These are phyloP conservation scores for Silurus lanzhouensis DNA, from an alignment of 2,797 vertebrate genomes.

Conservation along the genomic window DNA sequence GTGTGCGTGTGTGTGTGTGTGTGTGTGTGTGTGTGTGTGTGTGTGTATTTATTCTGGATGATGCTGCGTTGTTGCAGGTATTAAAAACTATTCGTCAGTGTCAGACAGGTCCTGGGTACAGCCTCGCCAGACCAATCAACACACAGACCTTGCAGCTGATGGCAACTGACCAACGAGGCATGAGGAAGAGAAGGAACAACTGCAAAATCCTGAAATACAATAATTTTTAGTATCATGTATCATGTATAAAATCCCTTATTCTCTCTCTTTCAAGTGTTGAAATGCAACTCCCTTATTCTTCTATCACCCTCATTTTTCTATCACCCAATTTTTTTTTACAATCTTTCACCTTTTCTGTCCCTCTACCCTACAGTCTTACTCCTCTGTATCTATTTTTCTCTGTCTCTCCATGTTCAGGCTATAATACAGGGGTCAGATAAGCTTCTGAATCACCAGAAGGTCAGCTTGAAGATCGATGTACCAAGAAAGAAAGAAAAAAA, in stretches of 20 bases:
- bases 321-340: conserved; percentile 42
- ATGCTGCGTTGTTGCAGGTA: conserved; percentile 54
- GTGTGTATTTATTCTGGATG: conserved; percentile 40
- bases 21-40: conserved; percentile 19
- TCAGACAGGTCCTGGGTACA: conserved; percentile 59
- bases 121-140: conserved; percentile 55
- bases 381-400: conserved; percentile 60
- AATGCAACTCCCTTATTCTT: conserved; percentile 6
- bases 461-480: conserved; percentile 88
- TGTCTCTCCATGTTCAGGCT: conserved; percentile 71
- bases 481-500: conserved; percentile 68
- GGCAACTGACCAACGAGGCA: conserved; percentile 61
- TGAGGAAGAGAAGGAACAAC: conserved; percentile 64
- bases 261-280: conserved; percentile 17
- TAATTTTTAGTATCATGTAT: no score
- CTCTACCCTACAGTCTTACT: conserved; percentile 22
- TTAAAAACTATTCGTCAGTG: conserved; percentile 67
- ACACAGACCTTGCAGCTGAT: conserved; percentile 61
- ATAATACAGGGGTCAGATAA: conserved; percentile 91
- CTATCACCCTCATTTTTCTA: conserved; percentile 19
- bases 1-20: conserved; percentile 27
- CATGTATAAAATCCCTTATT: conserved; percentile 56
- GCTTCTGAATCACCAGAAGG: conserved; percentile 88
- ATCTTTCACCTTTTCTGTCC: conserved; percentile 47
- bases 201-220: conserved; percentile 41